phyloP scores from a whole-genome alignment of 1,140 invertebrate genomes.

The Drosophila hydei region DNA sequence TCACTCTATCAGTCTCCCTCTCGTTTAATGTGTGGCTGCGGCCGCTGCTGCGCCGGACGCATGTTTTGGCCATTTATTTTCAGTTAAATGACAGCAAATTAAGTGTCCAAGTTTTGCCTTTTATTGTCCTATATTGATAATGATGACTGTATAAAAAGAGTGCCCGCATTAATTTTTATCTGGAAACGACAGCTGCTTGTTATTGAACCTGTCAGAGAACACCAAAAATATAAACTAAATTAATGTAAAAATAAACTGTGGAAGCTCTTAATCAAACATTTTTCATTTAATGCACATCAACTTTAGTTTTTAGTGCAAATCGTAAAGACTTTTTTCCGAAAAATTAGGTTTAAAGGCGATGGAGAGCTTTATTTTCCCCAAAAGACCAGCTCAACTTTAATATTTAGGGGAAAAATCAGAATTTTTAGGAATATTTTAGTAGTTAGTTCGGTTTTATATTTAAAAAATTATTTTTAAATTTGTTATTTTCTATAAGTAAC shows the following conservation, averaged over 20 bases:
- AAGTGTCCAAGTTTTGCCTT: slow-evolving; percentile 64
- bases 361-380: neutral
- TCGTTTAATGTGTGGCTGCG: slow-evolving; percentile 49
- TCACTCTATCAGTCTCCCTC: slow-evolving; percentile 14
- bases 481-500: no score
- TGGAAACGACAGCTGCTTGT: slow-evolving; percentile 42
- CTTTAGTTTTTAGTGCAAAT: neutral
- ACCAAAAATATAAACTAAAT: neutral
- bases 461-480: no score
- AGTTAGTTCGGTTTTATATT: no score
- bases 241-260: neutral
- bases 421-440: no score
- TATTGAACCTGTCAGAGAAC: slow-evolving; percentile 29
- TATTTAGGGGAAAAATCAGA: no score
- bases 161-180: slow-evolving; percentile 73
- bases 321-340: no score
- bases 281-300: neutral
- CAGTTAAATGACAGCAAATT: slow-evolving; percentile 75
- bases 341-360: neutral
- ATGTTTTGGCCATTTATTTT: slow-evolving; percentile 70
- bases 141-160: slow-evolving; percentile 65
- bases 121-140: slow-evolving; percentile 71
- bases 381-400: no score
- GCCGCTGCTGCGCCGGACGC: slow-evolving; percentile 45
- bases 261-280: slow-evolving; percentile 6